These are phyloP conservation scores for Holacanthella duospinosa DNA, from an alignment of 2,888 invertebrate species.

Conservation along the genomic window DNA sequence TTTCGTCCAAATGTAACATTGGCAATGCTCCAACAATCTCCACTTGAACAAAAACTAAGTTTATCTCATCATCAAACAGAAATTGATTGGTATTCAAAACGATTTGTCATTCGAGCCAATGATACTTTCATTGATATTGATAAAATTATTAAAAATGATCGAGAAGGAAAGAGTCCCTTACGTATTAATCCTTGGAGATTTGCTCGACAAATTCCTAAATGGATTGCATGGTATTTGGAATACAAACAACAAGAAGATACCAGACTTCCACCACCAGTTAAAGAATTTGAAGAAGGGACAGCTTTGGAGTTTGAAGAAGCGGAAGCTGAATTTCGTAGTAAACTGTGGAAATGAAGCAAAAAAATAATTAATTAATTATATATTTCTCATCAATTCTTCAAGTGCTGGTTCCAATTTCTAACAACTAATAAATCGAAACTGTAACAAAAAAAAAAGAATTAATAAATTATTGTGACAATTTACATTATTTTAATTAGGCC, in stretches of 20 bases:
- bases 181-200: neutral
- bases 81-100: neutral
- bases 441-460: too few relatives aligned
- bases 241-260: neutral
- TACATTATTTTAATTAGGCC: too few relatives aligned
- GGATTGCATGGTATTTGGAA: neutral
- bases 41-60: neutral
- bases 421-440: too few relatives aligned
- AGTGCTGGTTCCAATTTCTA: too few relatives aligned
- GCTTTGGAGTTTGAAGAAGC: too few relatives aligned
- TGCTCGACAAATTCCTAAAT: neutral
- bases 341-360: too few relatives aligned
- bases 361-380: too few relatives aligned
- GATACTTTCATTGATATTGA: neutral
- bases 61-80: neutral
- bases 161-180: neutral
- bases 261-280: too few relatives aligned
- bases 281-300: too few relatives aligned
- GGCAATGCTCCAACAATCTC: neutral
- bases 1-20: neutral
- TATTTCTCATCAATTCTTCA: too few relatives aligned
- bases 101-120: neutral
- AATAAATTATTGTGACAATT: too few relatives aligned
- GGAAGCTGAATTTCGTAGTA: too few relatives aligned
- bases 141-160: neutral